Percentiles rank a stretch among this genome's conserved stretches.
phyloP scores from a whole-genome alignment of 1,140 invertebrate species.

The Drosophila neocordata region DNA sequence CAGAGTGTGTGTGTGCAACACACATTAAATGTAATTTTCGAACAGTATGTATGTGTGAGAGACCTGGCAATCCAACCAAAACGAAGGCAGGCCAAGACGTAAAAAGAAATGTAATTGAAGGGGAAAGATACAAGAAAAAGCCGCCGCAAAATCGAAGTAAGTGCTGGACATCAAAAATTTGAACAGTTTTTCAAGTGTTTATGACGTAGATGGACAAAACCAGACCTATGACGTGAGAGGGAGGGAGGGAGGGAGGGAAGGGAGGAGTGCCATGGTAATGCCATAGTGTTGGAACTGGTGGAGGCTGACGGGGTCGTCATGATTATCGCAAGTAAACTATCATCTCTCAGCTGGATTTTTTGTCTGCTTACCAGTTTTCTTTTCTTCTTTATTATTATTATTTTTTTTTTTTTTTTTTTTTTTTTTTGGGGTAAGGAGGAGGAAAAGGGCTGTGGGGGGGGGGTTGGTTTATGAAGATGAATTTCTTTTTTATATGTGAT shows the following conservation, averaged over 20 bases:
- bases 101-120: slow-evolving; percentile 14
- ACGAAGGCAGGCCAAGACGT: neutral
- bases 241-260: neutral
- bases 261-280: neutral
- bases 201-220: slow-evolving; percentile 26
- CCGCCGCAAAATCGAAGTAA: slow-evolving; percentile 45
- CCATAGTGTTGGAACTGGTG: slow-evolving; percentile 5
- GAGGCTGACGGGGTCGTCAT: slow-evolving; percentile 12
- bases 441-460: too few relatives aligned
- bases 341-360: slow-evolving; percentile 59
- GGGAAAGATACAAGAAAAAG: slow-evolving; percentile 34
- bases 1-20: slow-evolving; percentile 45
- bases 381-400: slow-evolving; percentile 20
- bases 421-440: neutral
- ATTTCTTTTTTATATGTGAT: slow-evolving; percentile 75
- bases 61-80: neutral
- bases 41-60: neutral
- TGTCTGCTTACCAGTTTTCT: slow-evolving; percentile 15
- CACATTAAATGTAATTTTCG: slow-evolving; percentile 72
- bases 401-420: slow-evolving; percentile 8
- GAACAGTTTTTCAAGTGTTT: slow-evolving; percentile 75
- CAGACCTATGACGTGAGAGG: neutral
- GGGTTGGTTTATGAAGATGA: slow-evolving; percentile 69
- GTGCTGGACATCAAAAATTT: slow-evolving; percentile 67
- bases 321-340: slow-evolving; percentile 77